Conservation (phyloP, 2,888 invertebrate genomes). For the Chrysina gloriosa region DNA sequence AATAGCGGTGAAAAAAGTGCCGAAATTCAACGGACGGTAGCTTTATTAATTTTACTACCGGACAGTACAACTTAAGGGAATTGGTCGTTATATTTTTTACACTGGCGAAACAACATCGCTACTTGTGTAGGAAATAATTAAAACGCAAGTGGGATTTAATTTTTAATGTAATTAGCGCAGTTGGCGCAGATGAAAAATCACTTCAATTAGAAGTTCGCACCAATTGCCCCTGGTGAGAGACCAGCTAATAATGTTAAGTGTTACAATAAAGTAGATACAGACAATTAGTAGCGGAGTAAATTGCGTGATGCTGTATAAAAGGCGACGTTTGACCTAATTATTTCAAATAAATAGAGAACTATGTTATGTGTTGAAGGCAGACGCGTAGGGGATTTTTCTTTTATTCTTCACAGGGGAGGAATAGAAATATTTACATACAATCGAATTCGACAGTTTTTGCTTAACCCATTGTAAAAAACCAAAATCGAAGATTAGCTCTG, state of each 20-base stretch:
- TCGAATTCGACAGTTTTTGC: too few relatives aligned
- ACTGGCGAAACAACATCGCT: neutral
- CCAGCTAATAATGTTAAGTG: slow-evolving; percentile 5
- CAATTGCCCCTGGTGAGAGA: neutral
- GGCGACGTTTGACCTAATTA: neutral
- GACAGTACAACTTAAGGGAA: slow-evolving; percentile 6
- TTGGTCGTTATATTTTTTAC: slow-evolving; percentile 6
- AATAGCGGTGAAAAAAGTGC: neutral
- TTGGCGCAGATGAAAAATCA: neutral
- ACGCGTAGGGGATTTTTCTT: too few relatives aligned
- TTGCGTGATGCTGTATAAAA: neutral
- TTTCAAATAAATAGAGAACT: too few relatives aligned
- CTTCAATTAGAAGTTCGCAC: neutral
- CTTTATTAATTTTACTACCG: slow-evolving; percentile 14
- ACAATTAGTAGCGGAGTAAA: neutral
- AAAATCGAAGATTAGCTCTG: too few relatives aligned
- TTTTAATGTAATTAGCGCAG: slow-evolving; percentile 16
- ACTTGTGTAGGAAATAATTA: slow-evolving; percentile 12
- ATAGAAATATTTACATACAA: too few relatives aligned
- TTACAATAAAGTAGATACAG: neutral
- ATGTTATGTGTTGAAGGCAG: too few relatives aligned
- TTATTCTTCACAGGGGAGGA: too few relatives aligned
- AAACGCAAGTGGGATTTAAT: neutral
- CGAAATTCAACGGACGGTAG: neutral
- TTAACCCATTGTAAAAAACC: too few relatives aligned